Base-by-base conservation (phyloP, 2,797 vertebrate genomes). In the Crocidura indochinensis region DNA sequence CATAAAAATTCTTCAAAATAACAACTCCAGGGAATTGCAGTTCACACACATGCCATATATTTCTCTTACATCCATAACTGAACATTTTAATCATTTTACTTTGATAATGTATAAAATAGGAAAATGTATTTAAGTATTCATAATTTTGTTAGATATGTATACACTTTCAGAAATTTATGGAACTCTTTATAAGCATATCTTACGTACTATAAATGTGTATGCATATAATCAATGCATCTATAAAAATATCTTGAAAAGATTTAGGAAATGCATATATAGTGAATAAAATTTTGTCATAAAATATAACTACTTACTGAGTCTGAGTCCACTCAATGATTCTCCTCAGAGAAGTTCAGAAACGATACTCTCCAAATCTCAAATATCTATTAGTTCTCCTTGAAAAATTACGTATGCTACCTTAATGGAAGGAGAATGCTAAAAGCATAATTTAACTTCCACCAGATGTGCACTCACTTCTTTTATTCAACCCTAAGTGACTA, bases 101-200 rank as follows among this genome's bases (percentile, higher is more conserved):
- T 38, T 38, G 38, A 38, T 47, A 8, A 69, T 62, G 27, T 17
- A 80, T 15, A 29, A 26, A 68, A 84, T 84, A 83, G n/a, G 4
- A 86, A 94, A 60, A 60, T 60, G 56, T 60, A 60, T 78, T 84
- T 78, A 65, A 64, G 6, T 77, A 10, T 81, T 86, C 38, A 29
- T 49, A 12, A 44, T 83, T 31, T 80, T 80, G 19, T n/a, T 91
- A 20, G 53, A 84, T 80, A 84, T 81, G 91, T 73, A 7, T 14
- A 29, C 29, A 69, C 62, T 90, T 77, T 51, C n/a, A 83, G 64
- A 90, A 49, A 27, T 68, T 69, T 72, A 62, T 2, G 83, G 29
- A 84, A 71, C 31, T 60, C 46, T 78, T 91, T 90, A 60, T n/a
- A 76, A 44, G n/a, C 22, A 69, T n/a, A 31, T 77, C 62, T 95